Evolutionary conservation across 1,140 invertebrate species (phyloP).

Genomic region (Hyles euphorbiae): DNA sequence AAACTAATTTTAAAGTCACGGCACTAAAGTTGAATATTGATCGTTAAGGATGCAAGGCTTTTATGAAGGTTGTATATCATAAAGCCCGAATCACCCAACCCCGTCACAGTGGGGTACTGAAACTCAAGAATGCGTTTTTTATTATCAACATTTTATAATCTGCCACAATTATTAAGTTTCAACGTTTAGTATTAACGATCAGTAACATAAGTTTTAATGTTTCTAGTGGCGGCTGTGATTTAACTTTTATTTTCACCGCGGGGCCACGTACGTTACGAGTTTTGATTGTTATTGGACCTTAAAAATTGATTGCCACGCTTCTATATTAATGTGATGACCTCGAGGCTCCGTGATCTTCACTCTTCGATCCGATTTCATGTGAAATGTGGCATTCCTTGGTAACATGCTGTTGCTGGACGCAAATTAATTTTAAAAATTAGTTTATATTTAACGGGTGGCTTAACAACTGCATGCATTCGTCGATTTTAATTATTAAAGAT

Average conservation of each 20-base stretch:
- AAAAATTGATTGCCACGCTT: slow-evolving; percentile 17
- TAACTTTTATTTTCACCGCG: slow-evolving; percentile 16
- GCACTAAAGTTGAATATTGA: neutral
- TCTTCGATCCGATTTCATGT: no score
- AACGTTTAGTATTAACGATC: slow-evolving; percentile 55
- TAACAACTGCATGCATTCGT: no score
- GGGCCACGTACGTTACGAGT: neutral
- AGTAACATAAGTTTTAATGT: slow-evolving; percentile 43
- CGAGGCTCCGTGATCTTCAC: no score
- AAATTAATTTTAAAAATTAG: no score
- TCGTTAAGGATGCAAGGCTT: neutral
- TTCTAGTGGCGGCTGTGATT: slow-evolving; percentile 26
- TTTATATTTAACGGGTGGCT: no score
- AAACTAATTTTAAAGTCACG: neutral
- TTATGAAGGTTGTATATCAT: slow-evolving; percentile 32
- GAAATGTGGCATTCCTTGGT: no score
- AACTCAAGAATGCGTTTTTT: slow-evolving; percentile 57
- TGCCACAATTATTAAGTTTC: slow-evolving; percentile 53
- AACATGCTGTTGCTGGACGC: no score
- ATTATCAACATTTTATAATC: slow-evolving; percentile 51
- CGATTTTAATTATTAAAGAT: no score
- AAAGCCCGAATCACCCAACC: slow-evolving; percentile 37
- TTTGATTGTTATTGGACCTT: slow-evolving; percentile 17
- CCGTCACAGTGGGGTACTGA: slow-evolving; percentile 47
- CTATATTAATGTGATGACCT: neutral